Conservation (phyloP, 2,113 vertebrate species). For the Prionailurus viverrinus region DNA sequence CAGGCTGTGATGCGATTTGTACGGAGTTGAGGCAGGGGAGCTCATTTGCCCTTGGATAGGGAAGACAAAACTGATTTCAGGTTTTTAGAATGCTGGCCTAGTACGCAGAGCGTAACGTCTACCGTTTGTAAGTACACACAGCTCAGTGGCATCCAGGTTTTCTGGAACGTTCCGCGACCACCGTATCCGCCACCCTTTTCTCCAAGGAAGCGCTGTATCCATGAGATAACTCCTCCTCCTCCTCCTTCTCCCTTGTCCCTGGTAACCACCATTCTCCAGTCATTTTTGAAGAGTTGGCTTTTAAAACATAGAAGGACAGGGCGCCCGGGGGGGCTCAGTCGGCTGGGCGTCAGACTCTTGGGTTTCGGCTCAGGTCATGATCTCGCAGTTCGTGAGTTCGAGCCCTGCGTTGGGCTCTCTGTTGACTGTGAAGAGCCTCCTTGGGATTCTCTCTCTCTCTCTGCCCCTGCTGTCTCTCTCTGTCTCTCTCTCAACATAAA, state of each 20-base stretch:
- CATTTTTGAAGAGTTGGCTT: not conserved
- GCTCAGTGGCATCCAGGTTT: not conserved
- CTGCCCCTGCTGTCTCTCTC: too few relatives aligned
- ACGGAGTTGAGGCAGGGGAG: fast-evolving
- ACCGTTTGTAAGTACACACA: not conserved
- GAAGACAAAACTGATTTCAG: not conserved
- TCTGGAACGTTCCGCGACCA: not conserved
- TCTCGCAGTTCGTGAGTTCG: too few relatives aligned
- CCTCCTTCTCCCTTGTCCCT: too few relatives aligned
- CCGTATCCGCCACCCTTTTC: not conserved
- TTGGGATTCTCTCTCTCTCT: too few relatives aligned
- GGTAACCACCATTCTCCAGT: not conserved
- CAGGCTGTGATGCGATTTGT: not conserved
- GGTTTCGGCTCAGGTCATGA: too few relatives aligned
- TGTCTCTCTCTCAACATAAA: too few relatives aligned
- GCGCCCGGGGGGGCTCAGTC: too few relatives aligned
- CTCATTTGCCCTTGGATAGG: not conserved
- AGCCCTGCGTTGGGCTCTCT: too few relatives aligned
- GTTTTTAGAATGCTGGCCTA: not conserved
- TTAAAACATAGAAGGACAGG: too few relatives aligned
- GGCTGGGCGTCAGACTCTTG: too few relatives aligned
- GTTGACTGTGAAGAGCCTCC: too few relatives aligned
- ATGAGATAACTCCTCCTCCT: not conserved
- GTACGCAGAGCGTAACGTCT: not conserved
- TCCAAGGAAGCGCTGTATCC: not conserved